Conservation (phyloP, 2,888 invertebrate species). For the Sipha maydis region DNA sequence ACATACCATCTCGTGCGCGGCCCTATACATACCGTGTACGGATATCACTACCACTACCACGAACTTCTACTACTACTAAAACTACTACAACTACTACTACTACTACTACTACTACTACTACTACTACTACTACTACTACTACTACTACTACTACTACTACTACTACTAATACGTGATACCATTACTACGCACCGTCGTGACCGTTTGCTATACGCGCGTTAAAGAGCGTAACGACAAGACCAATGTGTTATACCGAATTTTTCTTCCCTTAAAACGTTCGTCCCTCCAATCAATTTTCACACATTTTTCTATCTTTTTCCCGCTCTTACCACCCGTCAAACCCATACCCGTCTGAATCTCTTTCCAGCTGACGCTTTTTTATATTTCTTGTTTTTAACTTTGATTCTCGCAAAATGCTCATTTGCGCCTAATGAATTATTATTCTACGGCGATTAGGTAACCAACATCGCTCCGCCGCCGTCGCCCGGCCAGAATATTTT, state of each 20-base stretch:
- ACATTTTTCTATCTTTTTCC: background rate
- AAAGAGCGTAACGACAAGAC: too few species aligned
- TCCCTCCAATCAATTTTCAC: background rate
- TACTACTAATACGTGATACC: background rate
- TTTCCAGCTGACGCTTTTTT: background rate
- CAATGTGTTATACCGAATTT: too few species aligned
- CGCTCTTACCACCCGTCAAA: background rate
- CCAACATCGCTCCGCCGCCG: slow-evolving; percentile 64
- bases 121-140: background rate
- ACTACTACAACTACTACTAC: background rate
- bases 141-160: slow-evolving; percentile 24
- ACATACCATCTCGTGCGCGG: background rate
- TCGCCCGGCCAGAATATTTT: slow-evolving; percentile 69
- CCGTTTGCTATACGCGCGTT: too few species aligned
- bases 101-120: background rate
- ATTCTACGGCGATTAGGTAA: slow-evolving; percentile 18
- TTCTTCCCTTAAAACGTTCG: too few species aligned
- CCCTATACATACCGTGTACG: background rate
- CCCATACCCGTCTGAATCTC: background rate
- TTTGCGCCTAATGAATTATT: background rate
- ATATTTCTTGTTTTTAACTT: background rate
- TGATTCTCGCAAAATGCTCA: background rate
- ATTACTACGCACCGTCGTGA: background rate
- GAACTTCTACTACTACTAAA: background rate
- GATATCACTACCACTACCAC: too few species aligned